phyloP scores from a whole-genome alignment of 2,797 vertebrate genomes.

The Leptodactylus fallax region DNA sequence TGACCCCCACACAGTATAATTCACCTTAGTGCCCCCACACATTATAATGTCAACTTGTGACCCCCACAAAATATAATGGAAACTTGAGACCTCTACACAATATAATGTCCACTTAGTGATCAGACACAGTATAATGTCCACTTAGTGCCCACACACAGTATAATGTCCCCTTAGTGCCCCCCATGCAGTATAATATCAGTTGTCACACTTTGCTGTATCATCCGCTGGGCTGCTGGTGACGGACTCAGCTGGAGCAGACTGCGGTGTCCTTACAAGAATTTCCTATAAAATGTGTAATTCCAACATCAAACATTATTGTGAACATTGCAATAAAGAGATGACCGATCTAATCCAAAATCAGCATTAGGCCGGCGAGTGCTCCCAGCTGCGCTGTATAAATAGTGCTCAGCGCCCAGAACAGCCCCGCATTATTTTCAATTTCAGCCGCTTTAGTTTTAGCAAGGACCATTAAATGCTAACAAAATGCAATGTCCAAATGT shows the following conservation, averaged over 20 bases:
- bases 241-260: neutral
- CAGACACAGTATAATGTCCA: too few relatives aligned
- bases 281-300: neutral
- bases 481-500: conserved; percentile 20
- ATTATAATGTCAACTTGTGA: too few relatives aligned
- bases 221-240: rapidly evolving
- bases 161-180: neutral
- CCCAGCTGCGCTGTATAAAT: conserved; percentile 8
- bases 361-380: neutral
- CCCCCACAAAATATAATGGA: too few relatives aligned
- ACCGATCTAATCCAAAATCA: neutral
- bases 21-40: too few relatives aligned
- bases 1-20: too few relatives aligned
- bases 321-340: neutral
- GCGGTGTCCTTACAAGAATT: neutral
- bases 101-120: too few relatives aligned
- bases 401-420: neutral
- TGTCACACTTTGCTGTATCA: neutral
- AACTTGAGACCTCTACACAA: too few relatives aligned
- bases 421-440: neutral
- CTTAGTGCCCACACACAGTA: too few relatives aligned
- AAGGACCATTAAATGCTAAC: conserved; percentile 38
- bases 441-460: neutral
- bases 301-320: neutral
- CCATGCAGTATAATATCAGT: too few relatives aligned